phyloP scores from a whole-genome alignment of 1,140 invertebrate genomes.

The Notospermus geniculatus region DNA sequence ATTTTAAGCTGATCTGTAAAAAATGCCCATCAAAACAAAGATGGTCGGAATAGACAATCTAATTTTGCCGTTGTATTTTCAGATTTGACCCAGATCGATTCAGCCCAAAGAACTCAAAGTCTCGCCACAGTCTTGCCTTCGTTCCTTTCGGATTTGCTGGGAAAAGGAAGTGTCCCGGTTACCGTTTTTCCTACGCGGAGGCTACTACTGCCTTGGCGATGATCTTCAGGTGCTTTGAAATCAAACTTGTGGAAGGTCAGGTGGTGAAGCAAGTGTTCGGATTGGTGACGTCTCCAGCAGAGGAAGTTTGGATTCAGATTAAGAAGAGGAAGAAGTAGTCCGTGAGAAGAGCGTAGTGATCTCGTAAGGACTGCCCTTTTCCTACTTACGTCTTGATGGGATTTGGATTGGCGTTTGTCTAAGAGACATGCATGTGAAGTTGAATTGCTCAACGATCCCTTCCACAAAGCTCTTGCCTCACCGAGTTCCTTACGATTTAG shows the following conservation, averaged over 20 bases:
- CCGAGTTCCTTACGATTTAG: too few species aligned
- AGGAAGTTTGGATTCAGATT: constrained; percentile 51
- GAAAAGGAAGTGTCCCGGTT: constrained; percentile 44
- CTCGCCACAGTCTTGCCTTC: constrained; percentile 32
- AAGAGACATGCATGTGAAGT: too few species aligned
- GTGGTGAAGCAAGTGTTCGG: constrained; percentile 40
- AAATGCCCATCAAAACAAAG: too few species aligned
- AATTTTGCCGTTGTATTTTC: too few species aligned
- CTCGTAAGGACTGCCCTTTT: too few species aligned
- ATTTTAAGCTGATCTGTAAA: too few species aligned
- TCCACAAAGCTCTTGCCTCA: too few species aligned
- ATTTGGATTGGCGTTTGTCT: too few species aligned
- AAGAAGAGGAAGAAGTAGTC: constrained; percentile 26
- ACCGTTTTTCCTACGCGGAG: constrained; percentile 36
- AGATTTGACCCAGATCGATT: constrained; percentile 54
- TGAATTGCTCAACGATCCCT: too few species aligned
- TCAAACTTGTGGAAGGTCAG: constrained; percentile 40
- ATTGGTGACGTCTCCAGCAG: constrained; percentile 43
- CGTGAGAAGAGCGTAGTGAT: too few species aligned
- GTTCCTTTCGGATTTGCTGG: constrained; percentile 52
- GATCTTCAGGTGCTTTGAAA: constrained; percentile 31
- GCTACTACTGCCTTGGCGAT: constrained; percentile 27
- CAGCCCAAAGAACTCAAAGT: constrained; percentile 29
- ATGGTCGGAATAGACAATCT: too few species aligned
- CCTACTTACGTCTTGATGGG: too few species aligned